Base-by-base conservation (phyloP, 2,113 vertebrate species). In the Glaucidium brasilianum region DNA sequence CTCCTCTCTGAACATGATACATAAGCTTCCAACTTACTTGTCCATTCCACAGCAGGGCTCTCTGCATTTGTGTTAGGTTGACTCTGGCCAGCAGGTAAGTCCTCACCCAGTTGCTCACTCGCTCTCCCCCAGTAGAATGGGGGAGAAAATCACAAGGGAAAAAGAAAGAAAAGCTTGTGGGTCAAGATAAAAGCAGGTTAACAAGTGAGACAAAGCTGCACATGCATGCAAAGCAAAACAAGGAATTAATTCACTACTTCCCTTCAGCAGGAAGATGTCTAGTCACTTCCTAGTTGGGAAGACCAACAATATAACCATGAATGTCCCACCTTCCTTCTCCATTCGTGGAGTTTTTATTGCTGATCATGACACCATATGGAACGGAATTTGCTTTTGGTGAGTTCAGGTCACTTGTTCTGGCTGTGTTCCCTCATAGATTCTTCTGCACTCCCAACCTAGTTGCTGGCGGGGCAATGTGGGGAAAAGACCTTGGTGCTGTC, bases 101-200 rank as follows among this genome's bases (percentile, higher is more conserved):
- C 10, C 23, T 5, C 19, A 49, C 2, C 1, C 35, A 32, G 5
- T 58, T 0, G 0, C n/a, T 73, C 35, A 9, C 19, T 53, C 30
- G 15, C 12, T 53, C 34, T 22, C 5, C 0, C 1, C 3, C 0
- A 7, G 15, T 10, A 37, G 30, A 26, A 43, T 1, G 10, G 7
- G 7, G 30, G 3, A 34, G 13, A 52, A 8, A 35, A 75, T 37
- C 37, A 71, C 25, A 90, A 53, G 8, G 32, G 12, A 11, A 76
- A 71, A 85, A 59, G 1, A 21, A 62, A 62, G 35, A 41, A 58
- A 63, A 84, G 25, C 1, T 34, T 10, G 2, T 59, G 60, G 10
- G 19, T 84, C 2, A 0, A 74, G 37, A 30, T 22, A 41, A 91
- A 74, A 74, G 45, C 45, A 47, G 45, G 19, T 47, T 47, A 71